Base-by-base conservation (phyloP, 1,140 invertebrate genomes). In the Nephotettix cincticeps region DNA sequence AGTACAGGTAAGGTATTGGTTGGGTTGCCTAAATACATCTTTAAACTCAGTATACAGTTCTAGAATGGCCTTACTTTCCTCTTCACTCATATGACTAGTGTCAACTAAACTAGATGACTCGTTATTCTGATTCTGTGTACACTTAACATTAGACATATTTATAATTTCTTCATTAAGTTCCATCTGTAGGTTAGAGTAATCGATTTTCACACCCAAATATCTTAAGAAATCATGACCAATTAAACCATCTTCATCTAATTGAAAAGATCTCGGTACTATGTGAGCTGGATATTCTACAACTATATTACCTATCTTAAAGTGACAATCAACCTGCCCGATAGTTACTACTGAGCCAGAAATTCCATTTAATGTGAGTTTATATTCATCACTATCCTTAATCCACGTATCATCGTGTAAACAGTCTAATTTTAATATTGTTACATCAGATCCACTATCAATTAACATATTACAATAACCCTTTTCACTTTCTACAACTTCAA, bases 171-270 rank as follows among this genome's bases (percentile, higher is more conserved):
- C n/a, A 17, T 30, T 30, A 32, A 43, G 29, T 40, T 32, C 40
- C 27, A 32, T n/a, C 17, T 66, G 27, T 21, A 66, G n/a, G 25
- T 66, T 32, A n/a, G 17, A 17, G 29, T 66, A 32, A 66, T 66
- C 64, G n/a, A 66, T 66, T 36, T 21, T 3, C 19, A 30, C 64
- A 21, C 29, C 64, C 14, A 66, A 19, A 19, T 19, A 14, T 66
- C 36, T 66, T 30, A 66, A 30, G 36, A 66, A 25, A 66, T 66
- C 64, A 32, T 17, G n/a, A 30, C 64, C 64, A 30, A 66, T 32
- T 21, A 66, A 36, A 13, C 64, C 64, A 28, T 66, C 64, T 32
- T 25, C 64, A 54, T 54, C 47, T 54, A 54, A 19, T 54, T 54
- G 11, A 21, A 54, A 6, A 6, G 6, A 11, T 54, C 21, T 54